Percentiles rank a stretch among this genome's conserved stretches.
Evolutionary conservation across 1,140 invertebrate genomes (phyloP).

Genomic region (Dryas iulia): DNA sequence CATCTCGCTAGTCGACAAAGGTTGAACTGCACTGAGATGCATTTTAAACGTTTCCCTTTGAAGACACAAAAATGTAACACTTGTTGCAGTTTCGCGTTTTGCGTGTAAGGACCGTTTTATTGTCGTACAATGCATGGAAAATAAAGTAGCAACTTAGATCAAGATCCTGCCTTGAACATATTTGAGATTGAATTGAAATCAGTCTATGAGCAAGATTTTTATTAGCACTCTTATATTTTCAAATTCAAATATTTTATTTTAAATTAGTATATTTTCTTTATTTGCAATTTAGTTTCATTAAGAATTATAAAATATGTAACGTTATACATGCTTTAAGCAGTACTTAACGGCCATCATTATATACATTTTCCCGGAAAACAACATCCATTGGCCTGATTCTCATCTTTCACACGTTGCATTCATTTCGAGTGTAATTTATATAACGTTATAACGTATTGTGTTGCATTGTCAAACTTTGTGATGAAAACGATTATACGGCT

Average conservation of each 20-base stretch:
- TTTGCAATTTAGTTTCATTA: too few relatives aligned
- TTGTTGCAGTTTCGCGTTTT: slow-evolving; percentile 56
- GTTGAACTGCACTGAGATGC: not conserved
- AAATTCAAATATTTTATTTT: too few relatives aligned
- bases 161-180: not conserved
- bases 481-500: not conserved
- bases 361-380: slow-evolving; percentile 47
- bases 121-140: not conserved
- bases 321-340: too few relatives aligned
- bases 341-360: too few relatives aligned
- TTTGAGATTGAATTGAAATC: too few relatives aligned
- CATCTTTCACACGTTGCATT: slow-evolving; percentile 48
- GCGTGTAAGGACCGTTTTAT: slow-evolving; percentile 43
- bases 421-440: slow-evolving; percentile 45
- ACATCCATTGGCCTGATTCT: slow-evolving; percentile 50
- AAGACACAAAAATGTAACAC: slow-evolving; percentile 24
- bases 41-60: slow-evolving; percentile 6
- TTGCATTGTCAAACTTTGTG: slow-evolving; percentile 28
- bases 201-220: too few relatives aligned
- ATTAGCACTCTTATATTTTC: too few relatives aligned
- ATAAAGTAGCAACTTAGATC: not conserved
- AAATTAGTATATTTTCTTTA: too few relatives aligned
- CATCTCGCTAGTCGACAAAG: not conserved
- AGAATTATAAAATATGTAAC: too few relatives aligned
- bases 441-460: slow-evolving; percentile 41